Conservation (phyloP, 1,140 invertebrate genomes). For the Megalopta genalis region DNA sequence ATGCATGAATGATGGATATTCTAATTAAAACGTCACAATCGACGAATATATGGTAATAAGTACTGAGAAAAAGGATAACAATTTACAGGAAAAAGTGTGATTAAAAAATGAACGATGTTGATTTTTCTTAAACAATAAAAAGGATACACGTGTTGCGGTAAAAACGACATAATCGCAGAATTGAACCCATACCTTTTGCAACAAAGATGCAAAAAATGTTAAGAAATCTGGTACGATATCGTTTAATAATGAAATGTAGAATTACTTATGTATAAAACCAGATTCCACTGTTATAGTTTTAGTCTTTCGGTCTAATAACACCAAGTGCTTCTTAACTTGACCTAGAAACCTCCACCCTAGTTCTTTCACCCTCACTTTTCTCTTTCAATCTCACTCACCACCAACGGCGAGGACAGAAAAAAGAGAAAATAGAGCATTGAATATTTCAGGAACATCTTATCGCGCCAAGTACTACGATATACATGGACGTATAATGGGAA, state of each 20-base stretch:
- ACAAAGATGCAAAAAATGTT: too few relatives aligned
- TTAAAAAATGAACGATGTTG: too few relatives aligned
- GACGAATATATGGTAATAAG: too few relatives aligned
- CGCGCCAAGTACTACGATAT: background rate
- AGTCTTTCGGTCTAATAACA: slow-evolving; percentile 33
- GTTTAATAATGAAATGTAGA: background rate
- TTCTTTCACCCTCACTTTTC: slow-evolving; percentile 22
- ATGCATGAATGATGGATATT: too few relatives aligned
- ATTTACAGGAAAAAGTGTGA: too few relatives aligned
- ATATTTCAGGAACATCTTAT: slow-evolving; percentile 10
- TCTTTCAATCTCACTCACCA: slow-evolving; percentile 15
- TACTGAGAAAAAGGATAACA: too few relatives aligned
- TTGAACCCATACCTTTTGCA: too few relatives aligned
- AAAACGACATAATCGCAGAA: too few relatives aligned
- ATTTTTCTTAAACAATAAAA: too few relatives aligned
- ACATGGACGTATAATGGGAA: background rate
- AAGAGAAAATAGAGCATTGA: background rate
- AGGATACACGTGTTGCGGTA: too few relatives aligned
- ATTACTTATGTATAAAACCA: background rate
- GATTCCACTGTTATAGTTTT: background rate
- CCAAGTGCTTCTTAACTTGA: slow-evolving; percentile 46
- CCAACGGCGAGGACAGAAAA: background rate
- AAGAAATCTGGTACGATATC: background rate
- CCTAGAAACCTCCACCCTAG: slow-evolving; percentile 37
- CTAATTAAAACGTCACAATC: too few relatives aligned